These are phyloP conservation scores for Pseudochirops cupreus DNA, from an alignment of 2,797 vertebrate genomes.

Conservation along the genomic window DNA sequence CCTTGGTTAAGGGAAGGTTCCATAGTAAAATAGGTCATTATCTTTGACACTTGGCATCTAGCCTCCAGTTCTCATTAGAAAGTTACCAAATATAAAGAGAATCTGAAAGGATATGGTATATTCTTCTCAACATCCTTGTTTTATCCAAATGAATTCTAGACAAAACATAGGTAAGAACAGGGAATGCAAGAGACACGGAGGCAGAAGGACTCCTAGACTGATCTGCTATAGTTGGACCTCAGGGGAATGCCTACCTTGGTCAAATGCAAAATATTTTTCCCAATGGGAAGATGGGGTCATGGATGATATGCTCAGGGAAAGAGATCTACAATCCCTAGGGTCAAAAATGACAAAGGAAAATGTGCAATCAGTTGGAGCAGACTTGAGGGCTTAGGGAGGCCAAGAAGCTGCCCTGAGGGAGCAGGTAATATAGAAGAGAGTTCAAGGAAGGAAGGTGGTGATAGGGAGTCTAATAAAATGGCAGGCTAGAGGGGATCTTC, in stretches of 20 bases:
- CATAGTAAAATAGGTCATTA: not conserved
- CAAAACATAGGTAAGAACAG: not conserved
- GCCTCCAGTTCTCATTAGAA: not conserved
- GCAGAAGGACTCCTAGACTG: not conserved
- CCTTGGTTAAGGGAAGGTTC: not conserved
- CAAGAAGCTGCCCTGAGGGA: not conserved
- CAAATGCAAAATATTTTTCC: not conserved
- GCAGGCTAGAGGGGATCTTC: not conserved
- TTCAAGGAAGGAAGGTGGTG: not conserved
- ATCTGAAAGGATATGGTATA: not conserved
- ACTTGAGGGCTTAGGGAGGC: not conserved
- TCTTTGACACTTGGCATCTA: not conserved
- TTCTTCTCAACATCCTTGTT: no score
- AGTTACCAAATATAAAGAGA: not conserved
- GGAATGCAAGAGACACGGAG: not conserved
- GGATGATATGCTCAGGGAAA: not conserved
- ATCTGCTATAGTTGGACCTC: not conserved
- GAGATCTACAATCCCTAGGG: not conserved
- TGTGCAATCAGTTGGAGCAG: not conserved
- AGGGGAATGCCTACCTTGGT: no score
- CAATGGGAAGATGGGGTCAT: not conserved
- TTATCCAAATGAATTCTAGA: not conserved
- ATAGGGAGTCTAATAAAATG: not conserved
- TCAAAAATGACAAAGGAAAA: not conserved
- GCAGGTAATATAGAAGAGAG: not conserved